phyloP scores from a whole-genome alignment of 53 echinoderm and acorn worm species.

The Apostichopus leukothele region DNA sequence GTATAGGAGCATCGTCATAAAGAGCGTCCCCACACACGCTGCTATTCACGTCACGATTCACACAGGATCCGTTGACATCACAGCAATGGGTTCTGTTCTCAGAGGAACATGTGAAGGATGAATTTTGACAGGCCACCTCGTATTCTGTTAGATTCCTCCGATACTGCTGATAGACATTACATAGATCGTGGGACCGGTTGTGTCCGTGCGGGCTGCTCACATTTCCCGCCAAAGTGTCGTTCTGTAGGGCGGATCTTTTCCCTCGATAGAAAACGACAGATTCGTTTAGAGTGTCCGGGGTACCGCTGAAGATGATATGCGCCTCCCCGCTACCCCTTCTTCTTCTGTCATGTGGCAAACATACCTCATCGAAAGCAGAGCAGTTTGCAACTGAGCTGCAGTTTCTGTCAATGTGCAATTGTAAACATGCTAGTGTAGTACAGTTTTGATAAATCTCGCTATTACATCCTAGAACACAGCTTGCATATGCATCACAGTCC shows the following conservation, averaged over 20 bases:
- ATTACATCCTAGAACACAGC: slow-evolving; percentile 44
- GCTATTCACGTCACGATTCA: background rate
- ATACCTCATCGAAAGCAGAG: background rate
- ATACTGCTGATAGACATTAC: background rate
- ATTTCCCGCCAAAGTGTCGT: background rate
- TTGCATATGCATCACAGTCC: slow-evolving; percentile 19
- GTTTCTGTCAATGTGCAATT: slow-evolving; percentile 39
- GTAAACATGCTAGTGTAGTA: slow-evolving; percentile 41
- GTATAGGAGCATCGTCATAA: background rate
- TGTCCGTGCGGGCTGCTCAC: background rate
- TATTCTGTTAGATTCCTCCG: background rate
- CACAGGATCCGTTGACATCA: background rate
- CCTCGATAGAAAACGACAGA: background rate
- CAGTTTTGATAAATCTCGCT: background rate
- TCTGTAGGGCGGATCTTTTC: background rate
- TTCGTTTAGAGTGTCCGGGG: background rate
- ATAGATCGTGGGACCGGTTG: background rate
- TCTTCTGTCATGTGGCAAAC: background rate
- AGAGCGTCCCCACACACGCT: background rate
- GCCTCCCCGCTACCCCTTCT: background rate
- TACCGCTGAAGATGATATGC: background rate
- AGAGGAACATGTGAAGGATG: background rate
- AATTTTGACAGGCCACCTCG: background rate
- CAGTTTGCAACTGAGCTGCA: slow-evolving; percentile 48
- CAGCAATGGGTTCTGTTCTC: slow-evolving; percentile 19